Percentiles rank a stretch among this genome's conserved stretches.
Conservation (phyloP, 2,113 vertebrate genomes). For the Oreotrochilus melanogaster region DNA sequence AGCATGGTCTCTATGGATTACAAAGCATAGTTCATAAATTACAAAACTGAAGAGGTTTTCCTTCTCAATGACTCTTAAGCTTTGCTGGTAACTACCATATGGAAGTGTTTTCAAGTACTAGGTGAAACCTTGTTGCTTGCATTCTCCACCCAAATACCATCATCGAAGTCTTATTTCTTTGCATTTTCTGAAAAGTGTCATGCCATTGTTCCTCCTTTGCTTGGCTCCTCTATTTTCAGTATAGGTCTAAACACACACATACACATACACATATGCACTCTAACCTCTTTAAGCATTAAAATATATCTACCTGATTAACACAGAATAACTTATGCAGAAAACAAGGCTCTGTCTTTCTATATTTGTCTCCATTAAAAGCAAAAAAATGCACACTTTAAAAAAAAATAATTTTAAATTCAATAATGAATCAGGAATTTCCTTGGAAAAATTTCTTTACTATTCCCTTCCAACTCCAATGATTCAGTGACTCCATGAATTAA, state of each 20-base stretch:
- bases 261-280: no score
- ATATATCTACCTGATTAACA: background rate
- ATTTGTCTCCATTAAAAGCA: background rate
- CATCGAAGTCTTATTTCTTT: background rate
- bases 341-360: background rate
- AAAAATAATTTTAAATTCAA: background rate
- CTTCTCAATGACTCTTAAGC: background rate
- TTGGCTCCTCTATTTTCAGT: background rate
- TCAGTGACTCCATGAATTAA: background rate
- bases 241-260: background rate
- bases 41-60: background rate
- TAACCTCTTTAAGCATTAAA: background rate
- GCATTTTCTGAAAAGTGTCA: background rate
- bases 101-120: background rate
- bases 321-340: background rate
- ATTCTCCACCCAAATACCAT: background rate
- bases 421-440: background rate
- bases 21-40: background rate
- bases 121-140: background rate
- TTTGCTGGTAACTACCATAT: background rate
- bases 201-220: background rate
- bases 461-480: no score
- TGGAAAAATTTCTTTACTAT: no score
- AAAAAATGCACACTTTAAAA: rapidly evolving
- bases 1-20: background rate